Evolutionary conservation across 2,888 invertebrate species (phyloP), one percentile per base, ranked within the genome.

Genomic region (Noctua janthe): DNA sequence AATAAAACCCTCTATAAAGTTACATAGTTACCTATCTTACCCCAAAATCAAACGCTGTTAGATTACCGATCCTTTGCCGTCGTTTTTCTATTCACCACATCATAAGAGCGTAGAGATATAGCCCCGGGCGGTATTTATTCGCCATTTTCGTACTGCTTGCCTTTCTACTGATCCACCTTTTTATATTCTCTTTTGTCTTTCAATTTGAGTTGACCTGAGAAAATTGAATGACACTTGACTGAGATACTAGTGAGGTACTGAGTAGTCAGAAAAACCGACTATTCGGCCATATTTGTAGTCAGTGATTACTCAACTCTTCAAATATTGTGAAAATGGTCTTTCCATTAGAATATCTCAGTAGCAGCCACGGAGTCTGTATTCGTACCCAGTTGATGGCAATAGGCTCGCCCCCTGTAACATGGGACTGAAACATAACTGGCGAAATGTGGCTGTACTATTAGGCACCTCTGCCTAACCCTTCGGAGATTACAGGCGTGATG

Each of bases 141-240:
- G 23, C 20, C 29, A 51, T 62, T 49, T 39, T 77, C 23, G 49
- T 67, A 78, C 35, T 10, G 56, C 7, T 56, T n/a, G 29, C 39
- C 49, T 74, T 70, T 74, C 20, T 43, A 51, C 39, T 43, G 59
- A 76, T 23, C 49, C 35, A 23, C 0, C 20, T 64, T 43, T 59
- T 23, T 62, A 59, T 51, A 59, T 54, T 67, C 35, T 11, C 54
- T 49, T 51, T 72, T 49, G 49, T n/a, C n/a, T n/a, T 66, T 66
- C 23, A 39, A 23, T 81, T 72, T 75, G 47, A 59, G 6, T 75
- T 71, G 35, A 59, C n/a, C 59, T 29, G 23, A 73, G 59, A 56
- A 67, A 85, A 75, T 82, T 82, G 35, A 54, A 78, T 73, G 62
- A 75, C 62, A 76, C 49, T 66, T 66, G 2, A 5, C 29, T 62